Evolutionary conservation across 2,888 invertebrate species (phyloP).

Genomic region (Lithophane ornitopus): DNA sequence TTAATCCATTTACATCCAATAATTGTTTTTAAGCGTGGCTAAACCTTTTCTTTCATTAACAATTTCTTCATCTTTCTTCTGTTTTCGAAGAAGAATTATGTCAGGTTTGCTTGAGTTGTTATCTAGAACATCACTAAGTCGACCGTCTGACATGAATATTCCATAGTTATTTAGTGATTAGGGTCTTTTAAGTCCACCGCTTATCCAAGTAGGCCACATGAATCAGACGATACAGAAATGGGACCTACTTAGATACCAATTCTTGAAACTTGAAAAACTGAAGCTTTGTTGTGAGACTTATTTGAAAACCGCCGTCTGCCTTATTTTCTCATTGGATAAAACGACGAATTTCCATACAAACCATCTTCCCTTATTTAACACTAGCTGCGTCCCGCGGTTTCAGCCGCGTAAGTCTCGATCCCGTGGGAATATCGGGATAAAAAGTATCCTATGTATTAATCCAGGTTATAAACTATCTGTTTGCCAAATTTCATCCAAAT

Average conservation of each 20-base stretch:
- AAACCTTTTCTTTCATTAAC: not conserved
- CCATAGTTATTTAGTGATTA: constrained; percentile 50
- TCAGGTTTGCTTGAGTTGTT: constrained; percentile 7
- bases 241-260: not conserved
- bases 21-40: not conserved
- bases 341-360: no score
- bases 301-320: not conserved
- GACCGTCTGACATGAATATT: constrained; percentile 68
- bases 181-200: constrained; percentile 28
- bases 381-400: no score
- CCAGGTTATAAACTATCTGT: no score
- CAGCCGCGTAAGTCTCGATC: no score
- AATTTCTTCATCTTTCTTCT: not conserved
- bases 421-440: no score
- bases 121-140: constrained; percentile 59
- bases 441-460: no score
- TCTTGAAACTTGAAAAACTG: not conserved
- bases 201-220: constrained; percentile 20
- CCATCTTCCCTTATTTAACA: no score
- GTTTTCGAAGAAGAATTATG: no score
- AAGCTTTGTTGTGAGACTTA: not conserved
- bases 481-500: no score
- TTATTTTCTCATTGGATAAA: no score
- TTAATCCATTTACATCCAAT: not conserved
- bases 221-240: constrained; percentile 2